A percentile compares a stretch with the other conserved stretches of the same genome.
Evolutionary conservation across 2,888 invertebrate genomes (phyloP).

Genomic region (Sphaerophoria taeniata): DNA sequence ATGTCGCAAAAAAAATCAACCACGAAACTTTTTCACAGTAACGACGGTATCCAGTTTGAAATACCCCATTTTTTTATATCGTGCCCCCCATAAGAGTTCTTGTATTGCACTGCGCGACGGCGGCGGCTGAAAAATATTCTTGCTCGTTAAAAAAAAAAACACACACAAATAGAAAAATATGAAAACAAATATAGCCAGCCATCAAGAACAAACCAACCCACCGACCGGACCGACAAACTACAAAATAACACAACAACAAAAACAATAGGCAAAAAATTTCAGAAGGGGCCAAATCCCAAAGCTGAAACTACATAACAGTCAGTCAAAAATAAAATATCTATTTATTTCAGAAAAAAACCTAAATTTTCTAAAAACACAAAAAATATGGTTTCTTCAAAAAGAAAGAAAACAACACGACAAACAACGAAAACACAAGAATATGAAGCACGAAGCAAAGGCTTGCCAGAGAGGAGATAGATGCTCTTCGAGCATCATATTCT

Average conservation of each 20-base stretch:
- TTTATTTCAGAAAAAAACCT: conserved; percentile 17
- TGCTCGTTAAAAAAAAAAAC: conserved; percentile 51
- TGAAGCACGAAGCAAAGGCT: conserved; percentile 14
- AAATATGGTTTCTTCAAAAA: conserved; percentile 23
- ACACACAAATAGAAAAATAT: conserved; percentile 17
- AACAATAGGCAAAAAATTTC: conserved; percentile 9
- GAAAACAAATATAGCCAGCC: conserved; percentile 20
- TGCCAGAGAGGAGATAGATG: background rate
- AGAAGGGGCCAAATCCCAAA: background rate
- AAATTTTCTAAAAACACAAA: background rate
- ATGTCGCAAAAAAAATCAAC: conserved; percentile 38
- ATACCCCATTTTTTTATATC: conserved; percentile 67
- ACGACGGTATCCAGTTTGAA: conserved; percentile 57
- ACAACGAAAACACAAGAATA: background rate
- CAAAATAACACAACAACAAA: conserved; percentile 22
- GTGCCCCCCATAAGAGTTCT: conserved; percentile 74
- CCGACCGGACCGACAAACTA: conserved; percentile 22
- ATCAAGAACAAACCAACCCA: conserved; percentile 28
- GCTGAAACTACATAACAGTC: conserved; percentile 1
- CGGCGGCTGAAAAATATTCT: conserved; percentile 65
- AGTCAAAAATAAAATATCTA: conserved; percentile 31
- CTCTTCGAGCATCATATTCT: conserved; percentile 33
- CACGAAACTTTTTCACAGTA: conserved; percentile 42
- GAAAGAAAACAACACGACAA: background rate
- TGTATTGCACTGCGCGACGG: conserved; percentile 70